Conservation (phyloP, 2,113 vertebrate genomes). For the Cyanocitta stelleri region DNA sequence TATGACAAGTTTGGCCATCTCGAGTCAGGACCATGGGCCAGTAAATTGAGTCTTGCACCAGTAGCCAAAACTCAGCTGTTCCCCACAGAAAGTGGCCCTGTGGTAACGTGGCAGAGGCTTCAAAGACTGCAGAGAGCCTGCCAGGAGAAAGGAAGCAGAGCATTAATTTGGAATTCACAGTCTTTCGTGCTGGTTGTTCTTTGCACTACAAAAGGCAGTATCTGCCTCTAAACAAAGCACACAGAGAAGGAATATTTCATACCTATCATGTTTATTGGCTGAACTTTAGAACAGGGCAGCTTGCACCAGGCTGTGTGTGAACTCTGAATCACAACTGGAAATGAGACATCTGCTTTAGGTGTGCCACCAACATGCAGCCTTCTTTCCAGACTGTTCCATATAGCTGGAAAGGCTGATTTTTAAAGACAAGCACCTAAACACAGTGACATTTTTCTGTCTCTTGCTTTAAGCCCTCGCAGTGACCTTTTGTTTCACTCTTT, state of each 20-base stretch:
- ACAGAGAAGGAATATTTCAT: not conserved
- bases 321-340: not conserved
- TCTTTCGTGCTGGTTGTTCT: not conserved
- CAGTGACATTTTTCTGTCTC: not conserved
- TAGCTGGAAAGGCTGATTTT: not conserved
- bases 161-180: accelerated
- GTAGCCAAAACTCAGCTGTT: not conserved
- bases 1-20: not conserved
- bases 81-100: not conserved
- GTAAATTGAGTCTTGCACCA: not conserved
- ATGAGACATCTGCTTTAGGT: no score
- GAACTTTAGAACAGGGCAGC: not conserved
- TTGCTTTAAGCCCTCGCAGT: not conserved
- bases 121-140: not conserved
- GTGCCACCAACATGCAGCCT: not conserved
- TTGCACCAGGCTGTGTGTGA: not conserved
- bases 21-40: not conserved
- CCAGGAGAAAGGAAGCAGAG: not conserved
- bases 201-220: not conserved
- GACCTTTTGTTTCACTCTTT: not conserved
- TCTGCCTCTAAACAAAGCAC: not conserved
- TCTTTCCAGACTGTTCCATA: not conserved
- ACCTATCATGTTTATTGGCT: not conserved
- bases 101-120: not conserved
- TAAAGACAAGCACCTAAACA: not conserved